phyloP scores from a whole-genome alignment of 2,797 vertebrate genomes.

The Orientallactaga sibirica region DNA sequence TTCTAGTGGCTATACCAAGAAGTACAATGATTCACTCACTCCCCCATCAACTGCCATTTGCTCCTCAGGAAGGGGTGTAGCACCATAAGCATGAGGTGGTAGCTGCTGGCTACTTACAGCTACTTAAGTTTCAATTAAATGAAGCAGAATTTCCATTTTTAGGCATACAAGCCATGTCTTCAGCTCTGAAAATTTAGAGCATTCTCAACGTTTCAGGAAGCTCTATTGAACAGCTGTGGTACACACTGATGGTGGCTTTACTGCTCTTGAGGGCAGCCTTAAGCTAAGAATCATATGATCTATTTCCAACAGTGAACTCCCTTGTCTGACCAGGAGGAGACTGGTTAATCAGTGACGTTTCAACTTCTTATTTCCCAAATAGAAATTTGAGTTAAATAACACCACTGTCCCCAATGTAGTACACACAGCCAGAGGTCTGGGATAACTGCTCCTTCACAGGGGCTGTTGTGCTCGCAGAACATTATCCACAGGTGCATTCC shows the following conservation, averaged over 20 bases:
- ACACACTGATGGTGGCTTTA: neutral
- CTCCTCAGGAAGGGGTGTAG: no score
- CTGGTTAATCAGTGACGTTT: neutral
- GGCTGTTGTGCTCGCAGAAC: neutral
- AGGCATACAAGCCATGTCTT: neutral
- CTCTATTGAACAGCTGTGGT: neutral
- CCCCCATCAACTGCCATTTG: no score
- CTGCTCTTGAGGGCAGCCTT: neutral
- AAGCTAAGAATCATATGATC: neutral
- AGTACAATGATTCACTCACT: no score
- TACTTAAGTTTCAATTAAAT: neutral
- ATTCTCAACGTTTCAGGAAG: neutral
- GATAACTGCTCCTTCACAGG: neutral
- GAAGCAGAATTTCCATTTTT: neutral
- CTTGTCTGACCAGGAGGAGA: rapidly evolving
- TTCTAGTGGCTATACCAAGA: no score
- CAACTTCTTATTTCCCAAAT: neutral
- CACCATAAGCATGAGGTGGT: no score
- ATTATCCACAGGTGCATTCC: neutral
- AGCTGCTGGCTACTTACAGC: neutral
- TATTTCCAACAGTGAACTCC: neutral
- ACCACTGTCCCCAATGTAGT: neutral
- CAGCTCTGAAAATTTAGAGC: neutral
- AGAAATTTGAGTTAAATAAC: neutral
- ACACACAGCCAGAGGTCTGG: neutral